A percentile compares a stretch with the other conserved stretches of the same genome.
Evolutionary conservation across 2,888 invertebrate genomes (phyloP).

Genomic region (Conus canariensis): DNA sequence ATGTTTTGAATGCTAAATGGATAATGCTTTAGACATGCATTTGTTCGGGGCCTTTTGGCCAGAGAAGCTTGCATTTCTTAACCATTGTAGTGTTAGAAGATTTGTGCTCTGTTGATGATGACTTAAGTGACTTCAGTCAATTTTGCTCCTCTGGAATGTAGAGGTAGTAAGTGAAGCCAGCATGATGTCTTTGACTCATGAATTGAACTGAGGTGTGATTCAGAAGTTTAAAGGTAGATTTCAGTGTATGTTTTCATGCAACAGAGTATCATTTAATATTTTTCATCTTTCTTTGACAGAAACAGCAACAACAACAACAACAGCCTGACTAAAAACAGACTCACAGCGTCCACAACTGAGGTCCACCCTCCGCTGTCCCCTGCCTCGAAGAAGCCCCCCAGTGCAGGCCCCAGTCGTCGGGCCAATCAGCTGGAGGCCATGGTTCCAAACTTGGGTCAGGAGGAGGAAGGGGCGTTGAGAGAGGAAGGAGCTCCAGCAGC

Average conservation of each 20-base stretch:
- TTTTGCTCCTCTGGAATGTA: no score
- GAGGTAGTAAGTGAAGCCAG: no score
- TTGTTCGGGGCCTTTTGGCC: no score
- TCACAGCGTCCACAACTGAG: not conserved
- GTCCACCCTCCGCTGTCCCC: conserved; percentile 15
- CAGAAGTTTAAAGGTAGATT: not conserved
- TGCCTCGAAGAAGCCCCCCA: conserved; percentile 22
- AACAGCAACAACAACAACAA: conserved; percentile 17
- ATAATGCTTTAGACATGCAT: no score
- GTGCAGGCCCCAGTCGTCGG: not conserved
- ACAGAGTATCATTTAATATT: not conserved
- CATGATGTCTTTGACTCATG: no score
- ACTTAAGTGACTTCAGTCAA: no score
- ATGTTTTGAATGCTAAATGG: no score
- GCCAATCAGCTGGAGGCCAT: not conserved
- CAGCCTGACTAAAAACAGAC: conserved; percentile 42
- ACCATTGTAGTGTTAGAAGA: no score
- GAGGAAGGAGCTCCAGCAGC: conserved; percentile 1
- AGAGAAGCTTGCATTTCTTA: no score
- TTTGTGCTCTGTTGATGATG: no score
- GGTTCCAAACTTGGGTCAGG: not conserved
- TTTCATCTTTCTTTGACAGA: not conserved
- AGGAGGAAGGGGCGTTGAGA: not conserved
- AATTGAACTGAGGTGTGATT: no score
- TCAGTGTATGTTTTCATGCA: not conserved